Evolutionary conservation across 2,797 vertebrate species (phyloP), one percentile per base, ranked within the genome.

Genomic region (Mormyrops attenuatus): DNA sequence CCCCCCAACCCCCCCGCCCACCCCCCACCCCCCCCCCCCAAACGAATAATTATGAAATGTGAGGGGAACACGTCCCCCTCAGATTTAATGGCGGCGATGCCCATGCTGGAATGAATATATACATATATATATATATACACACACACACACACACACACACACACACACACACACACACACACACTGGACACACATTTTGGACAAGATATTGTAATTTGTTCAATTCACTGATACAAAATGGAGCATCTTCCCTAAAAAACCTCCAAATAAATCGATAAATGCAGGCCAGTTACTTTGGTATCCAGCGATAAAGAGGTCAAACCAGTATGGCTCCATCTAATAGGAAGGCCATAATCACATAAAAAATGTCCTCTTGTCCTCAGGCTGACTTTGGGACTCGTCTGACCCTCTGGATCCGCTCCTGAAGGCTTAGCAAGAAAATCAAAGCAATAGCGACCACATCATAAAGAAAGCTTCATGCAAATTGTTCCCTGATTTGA

Each of bases 401-500:
- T 82, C 41, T 47, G 77, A 55, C 73, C 50, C 52, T 85, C 26
- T 30, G 34, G 53, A 84, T 89, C 34, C 13, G 15, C 3, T 57
- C 52, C 55, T 30, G 38, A 87, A 87, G 20, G 57, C 53, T 57
- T 38, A 60, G 30, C 53, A 60, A 57, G 20, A 26, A 47, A 57
- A 57, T n/a, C 73, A 88, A 88, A 55, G 69, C 30, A 88, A 82
- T 80, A 55, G 34, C 73, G 47, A 11, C 50, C 88, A 44, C 4
- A 57, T 20, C 47, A 57, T 82, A 84, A 60, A 84, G 73, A 11
- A 84, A 44, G 52, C 34, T 84, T 60, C 52, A 84, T 57, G 34
- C 34, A 22, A 77, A 57, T 13, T 89, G 73, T 84, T n/a, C 88
- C 52, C 26, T 82, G 86, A 87, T 41, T 87, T 87, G 52, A 60